Percentiles rank a stretch among this genome's conserved stretches.
Evolutionary conservation across 2,797 vertebrate species (phyloP).

Genomic region (Coluber constrictor): DNA sequence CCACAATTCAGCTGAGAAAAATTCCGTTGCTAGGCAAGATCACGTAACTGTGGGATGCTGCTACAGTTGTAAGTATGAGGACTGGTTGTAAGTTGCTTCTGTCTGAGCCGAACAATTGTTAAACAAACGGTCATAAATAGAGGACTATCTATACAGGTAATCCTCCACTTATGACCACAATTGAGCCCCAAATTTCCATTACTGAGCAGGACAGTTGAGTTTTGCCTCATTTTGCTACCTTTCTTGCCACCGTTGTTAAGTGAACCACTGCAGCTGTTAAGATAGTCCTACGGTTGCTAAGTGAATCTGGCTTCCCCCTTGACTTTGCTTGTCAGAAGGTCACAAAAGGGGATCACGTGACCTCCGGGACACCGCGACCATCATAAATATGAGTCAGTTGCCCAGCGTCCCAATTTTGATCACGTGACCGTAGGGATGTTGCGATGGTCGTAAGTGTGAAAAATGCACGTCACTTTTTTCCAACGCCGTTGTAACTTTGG

Average conservation of each 20-base stretch:
- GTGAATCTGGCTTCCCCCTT: not conserved
- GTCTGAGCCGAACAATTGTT: too few relatives aligned
- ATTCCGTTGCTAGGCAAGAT: not conserved
- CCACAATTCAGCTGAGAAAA: not conserved
- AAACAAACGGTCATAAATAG: too few relatives aligned
- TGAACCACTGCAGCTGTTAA: not conserved
- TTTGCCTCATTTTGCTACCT: not conserved
- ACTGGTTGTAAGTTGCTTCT: too few relatives aligned
- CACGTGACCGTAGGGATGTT: too few relatives aligned
- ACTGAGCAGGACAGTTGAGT: accelerated
- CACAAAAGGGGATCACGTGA: not conserved
- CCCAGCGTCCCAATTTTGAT: not conserved
- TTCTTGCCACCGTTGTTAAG: not conserved
- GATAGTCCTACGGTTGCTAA: too few relatives aligned
- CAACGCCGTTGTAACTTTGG: not conserved
- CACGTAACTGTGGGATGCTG: too few relatives aligned
- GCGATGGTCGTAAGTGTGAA: not conserved
- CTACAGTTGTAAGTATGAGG: too few relatives aligned
- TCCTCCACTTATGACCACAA: not conserved
- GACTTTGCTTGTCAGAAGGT: too few relatives aligned
- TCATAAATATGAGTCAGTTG: not conserved
- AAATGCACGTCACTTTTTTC: not conserved
- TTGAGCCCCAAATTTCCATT: not conserved
- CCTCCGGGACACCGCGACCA: accelerated
- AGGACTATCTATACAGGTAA: too few relatives aligned